Percentiles rank a stretch among this genome's conserved stretches.
These are phyloP conservation scores for Amblyteles armatorius DNA, from an alignment of 2,888 invertebrate species.

Conservation along the genomic window DNA sequence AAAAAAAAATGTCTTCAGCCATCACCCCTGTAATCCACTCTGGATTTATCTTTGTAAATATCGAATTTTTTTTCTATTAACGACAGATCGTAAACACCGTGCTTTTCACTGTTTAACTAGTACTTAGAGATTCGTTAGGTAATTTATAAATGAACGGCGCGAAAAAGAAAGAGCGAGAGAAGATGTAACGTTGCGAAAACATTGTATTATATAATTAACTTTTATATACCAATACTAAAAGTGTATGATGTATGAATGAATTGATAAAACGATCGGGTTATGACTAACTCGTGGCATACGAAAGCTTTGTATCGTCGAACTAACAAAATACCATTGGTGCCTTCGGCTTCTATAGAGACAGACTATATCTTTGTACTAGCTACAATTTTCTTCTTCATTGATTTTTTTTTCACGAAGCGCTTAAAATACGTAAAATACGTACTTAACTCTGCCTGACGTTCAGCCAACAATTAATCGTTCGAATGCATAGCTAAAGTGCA, in stretches of 20 bases:
- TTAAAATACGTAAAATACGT: conserved; percentile 20
- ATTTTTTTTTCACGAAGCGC: not conserved
- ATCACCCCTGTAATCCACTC: not conserved
- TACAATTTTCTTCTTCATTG: not conserved
- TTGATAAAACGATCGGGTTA: not conserved
- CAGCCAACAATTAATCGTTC: conserved; percentile 18
- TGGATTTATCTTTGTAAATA: conserved; percentile 64
- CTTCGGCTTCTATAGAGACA: conserved; percentile 46
- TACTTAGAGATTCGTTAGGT: conserved; percentile 63
- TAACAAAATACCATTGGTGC: conserved; percentile 51
- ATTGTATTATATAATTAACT: conserved; percentile 24
- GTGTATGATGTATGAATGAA: conserved; percentile 10
- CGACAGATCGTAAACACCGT: conserved; percentile 31
- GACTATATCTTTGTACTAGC: conserved; percentile 9
- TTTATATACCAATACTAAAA: not conserved
- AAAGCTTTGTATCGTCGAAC: conserved; percentile 26
- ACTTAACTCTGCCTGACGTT: conserved; percentile 51
- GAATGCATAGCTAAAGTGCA: conserved; percentile 38
- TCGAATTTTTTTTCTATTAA: conserved; percentile 25
- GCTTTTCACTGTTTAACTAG: conserved; percentile 44
- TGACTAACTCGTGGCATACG: conserved; percentile 9
- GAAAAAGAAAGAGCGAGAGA: conserved; percentile 2
- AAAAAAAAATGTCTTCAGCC: not conserved
- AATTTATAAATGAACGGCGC: conserved; percentile 57
- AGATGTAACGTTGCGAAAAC: not conserved